Evolutionary conservation across 1,140 invertebrate genomes (phyloP).

Genomic region (Drosophila pseudoananassae): DNA sequence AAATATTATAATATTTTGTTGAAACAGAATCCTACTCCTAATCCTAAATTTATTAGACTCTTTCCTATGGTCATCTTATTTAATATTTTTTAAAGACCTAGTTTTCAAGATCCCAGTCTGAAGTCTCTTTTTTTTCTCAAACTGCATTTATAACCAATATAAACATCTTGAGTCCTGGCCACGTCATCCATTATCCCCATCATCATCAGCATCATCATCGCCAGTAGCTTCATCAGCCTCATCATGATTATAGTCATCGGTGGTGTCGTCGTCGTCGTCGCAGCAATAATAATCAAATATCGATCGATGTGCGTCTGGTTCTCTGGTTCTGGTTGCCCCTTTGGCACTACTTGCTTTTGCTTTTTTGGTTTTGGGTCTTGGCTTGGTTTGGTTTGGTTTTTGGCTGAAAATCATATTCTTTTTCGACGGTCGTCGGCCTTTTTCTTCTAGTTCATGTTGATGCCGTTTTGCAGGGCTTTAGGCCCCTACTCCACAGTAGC

Average conservation of each 20-base stretch:
- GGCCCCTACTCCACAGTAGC: constrained; percentile 6
- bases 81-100: too few relatives aligned
- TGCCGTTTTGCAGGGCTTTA: constrained; percentile 36
- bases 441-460: constrained; percentile 46
- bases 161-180: constrained; percentile 55
- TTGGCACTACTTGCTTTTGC: constrained; percentile 18
- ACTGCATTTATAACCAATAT: background rate
- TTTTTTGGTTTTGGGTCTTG: constrained; percentile 26
- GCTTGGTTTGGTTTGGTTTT: constrained; percentile 15
- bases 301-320: constrained; percentile 83
- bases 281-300: constrained; percentile 83
- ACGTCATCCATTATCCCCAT: constrained; percentile 32
- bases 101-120: too few relatives aligned
- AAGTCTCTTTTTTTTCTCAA: too few relatives aligned
- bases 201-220: constrained; percentile 9
- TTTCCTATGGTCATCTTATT: too few relatives aligned
- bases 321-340: constrained; percentile 29
- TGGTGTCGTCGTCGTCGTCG: constrained; percentile 41
- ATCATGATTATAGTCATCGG: too few relatives aligned
- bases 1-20: too few relatives aligned
- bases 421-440: constrained; percentile 66
- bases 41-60: too few relatives aligned
- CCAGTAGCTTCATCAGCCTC: too few relatives aligned
- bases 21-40: too few relatives aligned
- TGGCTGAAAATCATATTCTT: constrained; percentile 44